phyloP scores from a whole-genome alignment of 2,113 vertebrate genomes.

The Benitochromis conjunctus region DNA sequence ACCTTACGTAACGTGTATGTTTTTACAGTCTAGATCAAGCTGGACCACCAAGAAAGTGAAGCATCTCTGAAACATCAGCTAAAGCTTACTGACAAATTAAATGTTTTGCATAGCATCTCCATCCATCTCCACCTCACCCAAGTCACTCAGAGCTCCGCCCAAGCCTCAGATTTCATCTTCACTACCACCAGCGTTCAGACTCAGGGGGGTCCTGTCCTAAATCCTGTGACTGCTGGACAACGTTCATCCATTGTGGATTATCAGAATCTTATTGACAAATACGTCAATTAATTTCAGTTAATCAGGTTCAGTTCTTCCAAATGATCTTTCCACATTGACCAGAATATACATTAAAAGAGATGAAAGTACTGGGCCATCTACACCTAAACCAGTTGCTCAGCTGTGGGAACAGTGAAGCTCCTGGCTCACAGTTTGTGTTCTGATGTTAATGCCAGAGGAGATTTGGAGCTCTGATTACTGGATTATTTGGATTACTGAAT shows the following conservation, averaged over 20 bases:
- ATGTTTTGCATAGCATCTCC: not conserved
- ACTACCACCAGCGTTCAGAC: not conserved
- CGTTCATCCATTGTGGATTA: not conserved
- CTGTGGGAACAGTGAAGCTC: not conserved
- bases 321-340: rapidly evolving
- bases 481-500: not conserved
- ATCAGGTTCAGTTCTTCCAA: not conserved
- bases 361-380: not conserved
- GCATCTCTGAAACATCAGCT: not conserved
- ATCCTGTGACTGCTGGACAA: rapidly evolving
- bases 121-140: not conserved
- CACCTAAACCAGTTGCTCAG: not conserved
- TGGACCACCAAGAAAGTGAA: not conserved
- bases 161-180: not conserved
- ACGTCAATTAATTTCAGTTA: not conserved
- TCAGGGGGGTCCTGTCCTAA: not conserved
- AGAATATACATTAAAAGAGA: not conserved
- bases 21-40: not conserved
- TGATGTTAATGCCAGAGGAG: not conserved
- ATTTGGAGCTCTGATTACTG: not conserved
- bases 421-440: rapidly evolving
- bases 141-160: not conserved
- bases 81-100: not conserved
- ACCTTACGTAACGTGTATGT: not conserved
- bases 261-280: not conserved